Base-by-base conservation (phyloP, 2,113 vertebrate genomes). In the Dipodomys stephensi region DNA sequence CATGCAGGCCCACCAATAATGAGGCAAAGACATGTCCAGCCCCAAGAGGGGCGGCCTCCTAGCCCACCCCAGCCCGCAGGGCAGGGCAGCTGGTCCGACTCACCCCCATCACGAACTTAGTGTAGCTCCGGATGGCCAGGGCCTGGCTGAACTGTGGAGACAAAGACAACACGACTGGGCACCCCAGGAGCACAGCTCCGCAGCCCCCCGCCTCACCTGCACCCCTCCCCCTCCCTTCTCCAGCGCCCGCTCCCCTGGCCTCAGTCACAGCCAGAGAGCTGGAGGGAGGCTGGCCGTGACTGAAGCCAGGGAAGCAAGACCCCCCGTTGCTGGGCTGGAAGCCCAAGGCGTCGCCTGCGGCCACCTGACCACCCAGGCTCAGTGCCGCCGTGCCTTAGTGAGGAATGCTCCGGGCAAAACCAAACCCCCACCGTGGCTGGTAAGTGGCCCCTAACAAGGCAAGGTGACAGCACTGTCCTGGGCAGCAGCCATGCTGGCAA, bases 101-200 rank as follows among this genome's bases (percentile, higher is more conserved):
- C 98, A 99, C 99, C 88, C 99, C 99, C 99, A 99, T 99, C 85
- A 99, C 98, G 35, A 99, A 99, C 91, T 99, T 99, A 0, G 99
- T 99, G 97, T 99, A 99, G 97, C 99, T 99, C 85, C 99, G 98
- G 57, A 99, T 98, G 88, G 98, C 99, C 1, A 99, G 98, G 0
- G 98, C 99, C 94, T 99, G 99, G 96, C 97, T 99, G 97, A 99
- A 99, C 99, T 99, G 98, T 91, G 91, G 94, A 85, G 68, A 97
- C 87, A 98, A 92, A 88, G 30, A 28, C 65, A 87, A 68, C 53
- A 10, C 0, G 1, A 9, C 69, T 95, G 13, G 30, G 64, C 0
- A 28, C 13, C 49, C 13, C 0, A 2, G 78, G 83, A 0, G 16
- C n/a, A 73, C 62, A 73, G 71, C 57, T 22, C 73, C 23, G 20